Percentiles rank a stretch among this genome's conserved stretches.
Conservation (phyloP, 1,140 invertebrate genomes). For the Delia radicum region DNA sequence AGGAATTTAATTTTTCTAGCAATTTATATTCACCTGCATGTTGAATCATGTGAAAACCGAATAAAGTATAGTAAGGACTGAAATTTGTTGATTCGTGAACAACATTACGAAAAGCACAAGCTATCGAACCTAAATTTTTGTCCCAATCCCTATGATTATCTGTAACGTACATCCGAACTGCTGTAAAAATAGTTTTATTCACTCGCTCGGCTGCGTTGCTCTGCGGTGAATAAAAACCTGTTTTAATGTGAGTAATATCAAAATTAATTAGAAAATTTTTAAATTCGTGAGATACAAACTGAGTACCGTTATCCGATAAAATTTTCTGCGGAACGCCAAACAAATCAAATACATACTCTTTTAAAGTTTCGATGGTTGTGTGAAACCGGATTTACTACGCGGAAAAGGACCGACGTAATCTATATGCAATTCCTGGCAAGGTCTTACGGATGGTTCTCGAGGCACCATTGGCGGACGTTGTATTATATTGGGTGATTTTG, state of each 20-base stretch:
- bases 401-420: slow-evolving; percentile 26
- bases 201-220: too few relatives aligned
- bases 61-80: background rate
- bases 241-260: too few relatives aligned
- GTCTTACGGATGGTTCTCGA: background rate
- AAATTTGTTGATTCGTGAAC: background rate
- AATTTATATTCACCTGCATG: background rate
- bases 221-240: too few relatives aligned
- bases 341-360: slow-evolving; percentile 20
- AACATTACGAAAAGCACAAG: background rate
- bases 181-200: too few relatives aligned
- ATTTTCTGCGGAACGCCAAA: slow-evolving; percentile 4
- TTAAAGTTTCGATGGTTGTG: background rate
- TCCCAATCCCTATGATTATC: background rate
- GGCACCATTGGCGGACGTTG: background rate
- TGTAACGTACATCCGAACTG: too few relatives aligned
- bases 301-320: slow-evolving; percentile 15
- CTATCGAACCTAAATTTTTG: background rate
- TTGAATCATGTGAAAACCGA: background rate
- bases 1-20: background rate
- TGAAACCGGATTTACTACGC: background rate
- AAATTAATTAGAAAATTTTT: too few relatives aligned
- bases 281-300: slow-evolving; percentile 10
- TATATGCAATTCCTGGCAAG: slow-evolving; percentile 12
- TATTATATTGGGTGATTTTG: slow-evolving; percentile 4